Conservation (phyloP, 2,888 invertebrate species). For the Mesopsocus fuscifrons region DNA sequence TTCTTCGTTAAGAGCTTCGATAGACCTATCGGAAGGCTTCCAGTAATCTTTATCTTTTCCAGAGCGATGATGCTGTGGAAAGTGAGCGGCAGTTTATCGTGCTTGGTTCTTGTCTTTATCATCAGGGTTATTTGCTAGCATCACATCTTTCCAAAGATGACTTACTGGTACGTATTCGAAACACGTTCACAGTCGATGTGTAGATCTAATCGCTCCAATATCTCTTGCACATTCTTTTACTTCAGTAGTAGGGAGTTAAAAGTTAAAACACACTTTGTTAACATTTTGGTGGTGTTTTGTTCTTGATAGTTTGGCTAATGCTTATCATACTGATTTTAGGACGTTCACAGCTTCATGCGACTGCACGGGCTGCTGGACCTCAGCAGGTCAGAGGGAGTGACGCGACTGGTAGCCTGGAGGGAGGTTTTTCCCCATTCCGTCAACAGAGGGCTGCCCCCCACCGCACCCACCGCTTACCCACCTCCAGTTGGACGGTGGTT, state of each 20-base stretch:
- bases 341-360: conserved; percentile 54
- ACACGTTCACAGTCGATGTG: no score
- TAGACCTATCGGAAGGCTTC: no score
- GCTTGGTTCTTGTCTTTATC: conserved; percentile 21
- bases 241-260: no score
- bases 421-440: conserved; percentile 44
- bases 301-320: no score
- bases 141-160: conserved; percentile 60
- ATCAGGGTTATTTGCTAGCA: conserved; percentile 49
- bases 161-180: conserved; percentile 27
- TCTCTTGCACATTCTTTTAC: no score
- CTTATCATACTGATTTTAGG: no score
- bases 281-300: no score
- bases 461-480: conserved; percentile 21
- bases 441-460: conserved; percentile 19
- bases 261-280: no score
- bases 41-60: no score
- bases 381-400: conserved; percentile 41
- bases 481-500: conserved; percentile 48
- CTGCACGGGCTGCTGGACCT: conserved; percentile 55
- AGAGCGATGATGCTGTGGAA: conserved; percentile 55
- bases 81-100: neutral
- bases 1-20: no score
- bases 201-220: no score
- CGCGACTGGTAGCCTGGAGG: conserved; percentile 55